phyloP scores from a whole-genome alignment of 2,888 invertebrate genomes.

The Drosophila algonquin region DNA sequence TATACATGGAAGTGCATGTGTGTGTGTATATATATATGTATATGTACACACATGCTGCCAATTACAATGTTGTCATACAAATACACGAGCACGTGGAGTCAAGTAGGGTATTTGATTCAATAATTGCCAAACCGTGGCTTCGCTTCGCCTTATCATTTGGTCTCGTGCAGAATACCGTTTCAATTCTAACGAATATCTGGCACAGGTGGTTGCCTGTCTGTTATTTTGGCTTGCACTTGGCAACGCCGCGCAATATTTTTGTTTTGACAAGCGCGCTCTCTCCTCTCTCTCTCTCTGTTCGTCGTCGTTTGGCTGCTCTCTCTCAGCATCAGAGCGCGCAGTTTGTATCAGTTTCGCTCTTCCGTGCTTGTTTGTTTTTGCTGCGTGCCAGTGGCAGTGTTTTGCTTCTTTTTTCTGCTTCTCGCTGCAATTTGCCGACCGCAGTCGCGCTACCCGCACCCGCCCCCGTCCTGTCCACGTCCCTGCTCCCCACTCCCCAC shows the following conservation, averaged over 20 bases:
- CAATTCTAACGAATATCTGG: conserved; percentile 1
- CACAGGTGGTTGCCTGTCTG: conserved; percentile 40
- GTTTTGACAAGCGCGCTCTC: conserved; percentile 39
- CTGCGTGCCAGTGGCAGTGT: conserved; percentile 66
- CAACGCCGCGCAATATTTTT: conserved; percentile 43
- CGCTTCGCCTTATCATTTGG: not conserved
- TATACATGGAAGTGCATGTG: not conserved
- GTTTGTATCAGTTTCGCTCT: conserved; percentile 72
- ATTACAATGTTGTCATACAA: not conserved
- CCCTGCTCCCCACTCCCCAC: conserved; percentile 11
- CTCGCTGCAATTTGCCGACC: conserved; percentile 74
- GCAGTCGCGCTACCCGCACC: conserved; percentile 53
- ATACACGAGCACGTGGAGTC: not conserved
- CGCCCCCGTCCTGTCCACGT: conserved; percentile 19
- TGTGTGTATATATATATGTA: not conserved
- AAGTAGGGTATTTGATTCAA: not conserved
- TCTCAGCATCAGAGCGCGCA: conserved; percentile 64
- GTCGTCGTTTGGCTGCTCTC: conserved; percentile 10
- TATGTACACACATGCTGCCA: not conserved
- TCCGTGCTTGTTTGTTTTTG: conserved; percentile 73
- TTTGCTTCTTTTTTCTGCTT: conserved; percentile 68
- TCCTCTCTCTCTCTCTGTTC: conserved; percentile 11
- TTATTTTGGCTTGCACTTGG: conserved; percentile 16
- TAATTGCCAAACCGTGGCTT: not conserved
- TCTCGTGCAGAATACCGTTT: not conserved